These are phyloP conservation scores for Pica pica DNA, from an alignment of 2,113 vertebrate species.

Conservation along the genomic window DNA sequence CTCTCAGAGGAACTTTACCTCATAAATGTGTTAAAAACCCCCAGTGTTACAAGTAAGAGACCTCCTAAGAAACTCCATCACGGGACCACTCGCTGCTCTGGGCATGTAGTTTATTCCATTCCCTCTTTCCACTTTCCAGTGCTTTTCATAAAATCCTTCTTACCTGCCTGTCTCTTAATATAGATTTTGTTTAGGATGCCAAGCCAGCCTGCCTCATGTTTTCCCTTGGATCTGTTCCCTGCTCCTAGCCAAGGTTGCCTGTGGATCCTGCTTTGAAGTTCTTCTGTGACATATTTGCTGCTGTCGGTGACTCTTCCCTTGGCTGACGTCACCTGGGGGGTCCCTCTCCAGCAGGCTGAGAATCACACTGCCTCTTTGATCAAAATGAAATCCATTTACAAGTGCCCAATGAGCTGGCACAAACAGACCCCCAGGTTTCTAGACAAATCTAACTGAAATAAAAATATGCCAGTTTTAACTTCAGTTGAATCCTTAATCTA, in stretches of 20 bases:
- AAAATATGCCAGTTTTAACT: neutral
- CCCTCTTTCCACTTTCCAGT: neutral
- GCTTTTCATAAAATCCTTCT: neutral
- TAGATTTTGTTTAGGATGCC: conserved; percentile 11
- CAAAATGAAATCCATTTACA: conserved; percentile 17
- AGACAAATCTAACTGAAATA: neutral
- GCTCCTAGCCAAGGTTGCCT: neutral
- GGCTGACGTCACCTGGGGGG: neutral
- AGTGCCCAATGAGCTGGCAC: neutral
- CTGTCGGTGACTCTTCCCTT: neutral
- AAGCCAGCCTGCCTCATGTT: conserved; percentile 43
- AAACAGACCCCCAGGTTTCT: neutral
- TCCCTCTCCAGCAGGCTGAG: neutral
- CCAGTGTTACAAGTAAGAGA: neutral
- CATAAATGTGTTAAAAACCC: neutral
- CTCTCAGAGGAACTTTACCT: neutral
- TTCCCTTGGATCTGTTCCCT: conserved; percentile 31
- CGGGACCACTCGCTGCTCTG: neutral
- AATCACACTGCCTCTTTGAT: neutral
- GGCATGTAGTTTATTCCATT: conserved; percentile 11
- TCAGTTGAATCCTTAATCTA: neutral
- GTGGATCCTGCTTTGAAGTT: conserved; percentile 27
- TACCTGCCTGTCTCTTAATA: conserved; percentile 25
- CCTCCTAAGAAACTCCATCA: neutral
- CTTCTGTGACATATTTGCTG: neutral